A percentile compares a stretch with the other conserved stretches of the same genome.
phyloP scores from a whole-genome alignment of 2,113 vertebrate species.

The Tor tambroides region DNA sequence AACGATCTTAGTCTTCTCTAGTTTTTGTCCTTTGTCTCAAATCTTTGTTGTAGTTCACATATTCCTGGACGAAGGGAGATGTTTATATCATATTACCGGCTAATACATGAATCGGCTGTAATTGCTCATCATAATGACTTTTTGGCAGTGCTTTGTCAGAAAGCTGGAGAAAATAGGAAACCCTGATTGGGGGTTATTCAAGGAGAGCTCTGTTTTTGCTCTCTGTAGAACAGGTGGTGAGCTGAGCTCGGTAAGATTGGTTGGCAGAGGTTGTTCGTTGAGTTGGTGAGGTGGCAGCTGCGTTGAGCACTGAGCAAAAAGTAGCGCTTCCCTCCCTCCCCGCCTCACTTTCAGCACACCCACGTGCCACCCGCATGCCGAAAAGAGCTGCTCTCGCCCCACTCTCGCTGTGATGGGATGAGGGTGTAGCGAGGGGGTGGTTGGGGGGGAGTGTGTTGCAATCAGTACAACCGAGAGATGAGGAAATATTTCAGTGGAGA shows the following conservation, averaged over 20 bases:
- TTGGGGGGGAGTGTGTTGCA: slow-evolving; percentile 7
- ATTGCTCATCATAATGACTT: background rate
- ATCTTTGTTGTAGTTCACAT: background rate
- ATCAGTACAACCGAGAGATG: slow-evolving; percentile 8
- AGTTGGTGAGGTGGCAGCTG: slow-evolving; percentile 38
- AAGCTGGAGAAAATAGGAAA: slow-evolving; percentile 22
- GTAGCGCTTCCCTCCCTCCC: slow-evolving; percentile 39
- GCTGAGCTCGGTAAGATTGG: slow-evolving; percentile 35
- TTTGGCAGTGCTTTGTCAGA: slow-evolving; percentile 8
- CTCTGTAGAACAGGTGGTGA: slow-evolving; percentile 61
- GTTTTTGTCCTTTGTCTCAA: background rate
- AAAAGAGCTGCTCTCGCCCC: slow-evolving; percentile 27
- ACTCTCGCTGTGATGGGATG: background rate
- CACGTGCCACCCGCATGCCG: slow-evolving; percentile 39
- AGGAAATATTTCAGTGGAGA: slow-evolving; percentile 21
- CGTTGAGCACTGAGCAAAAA: slow-evolving; percentile 47
- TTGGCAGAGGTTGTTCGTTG: slow-evolving; percentile 53
- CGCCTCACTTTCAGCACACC: slow-evolving; percentile 38
- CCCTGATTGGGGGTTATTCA: slow-evolving; percentile 20
- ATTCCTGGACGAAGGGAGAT: background rate
- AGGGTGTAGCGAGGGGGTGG: background rate
- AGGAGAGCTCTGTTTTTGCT: slow-evolving; percentile 29
- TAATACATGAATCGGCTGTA: background rate
- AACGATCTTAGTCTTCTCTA: background rate
- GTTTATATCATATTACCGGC: background rate